phyloP scores from a whole-genome alignment of 2,113 vertebrate genomes.

The Ptyas mucosa region DNA sequence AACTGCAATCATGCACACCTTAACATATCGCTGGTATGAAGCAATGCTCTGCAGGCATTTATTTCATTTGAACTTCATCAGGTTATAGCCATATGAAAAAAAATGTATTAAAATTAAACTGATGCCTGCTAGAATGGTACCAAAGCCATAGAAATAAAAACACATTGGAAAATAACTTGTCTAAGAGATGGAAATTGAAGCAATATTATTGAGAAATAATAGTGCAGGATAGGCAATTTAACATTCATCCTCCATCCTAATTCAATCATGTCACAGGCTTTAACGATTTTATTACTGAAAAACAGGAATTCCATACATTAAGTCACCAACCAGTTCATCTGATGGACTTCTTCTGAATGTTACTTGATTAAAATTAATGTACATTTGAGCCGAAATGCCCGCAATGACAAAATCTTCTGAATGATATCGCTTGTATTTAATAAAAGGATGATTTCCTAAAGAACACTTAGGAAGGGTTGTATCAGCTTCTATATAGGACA shows the following conservation, averaged over 20 bases:
- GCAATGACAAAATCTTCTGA: not conserved
- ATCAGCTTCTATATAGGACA: not conserved
- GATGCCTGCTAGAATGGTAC: not conserved
- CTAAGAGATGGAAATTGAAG: not conserved
- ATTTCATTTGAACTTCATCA: not conserved
- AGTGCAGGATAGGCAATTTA: not conserved
- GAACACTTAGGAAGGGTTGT: not conserved
- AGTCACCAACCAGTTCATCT: not conserved
- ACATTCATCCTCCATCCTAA: too few relatives aligned
- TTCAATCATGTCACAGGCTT: not conserved
- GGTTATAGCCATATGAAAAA: not conserved
- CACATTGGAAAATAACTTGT: not conserved
- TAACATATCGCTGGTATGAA: too few relatives aligned
- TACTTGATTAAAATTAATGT: not conserved
- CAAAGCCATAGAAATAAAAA: not conserved
- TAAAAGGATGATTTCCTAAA: not conserved
- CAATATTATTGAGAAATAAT: too few relatives aligned
- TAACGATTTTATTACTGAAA: not conserved
- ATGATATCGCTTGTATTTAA: not conserved
- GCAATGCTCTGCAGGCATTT: not conserved
- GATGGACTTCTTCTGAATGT: not conserved
- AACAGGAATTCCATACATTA: not conserved
- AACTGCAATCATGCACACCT: too few relatives aligned
- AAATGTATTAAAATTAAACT: not conserved
- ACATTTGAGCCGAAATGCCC: not conserved